Evolutionary conservation across 1,140 invertebrate genomes (phyloP).

Genomic region (Anoplophora glabripennis): DNA sequence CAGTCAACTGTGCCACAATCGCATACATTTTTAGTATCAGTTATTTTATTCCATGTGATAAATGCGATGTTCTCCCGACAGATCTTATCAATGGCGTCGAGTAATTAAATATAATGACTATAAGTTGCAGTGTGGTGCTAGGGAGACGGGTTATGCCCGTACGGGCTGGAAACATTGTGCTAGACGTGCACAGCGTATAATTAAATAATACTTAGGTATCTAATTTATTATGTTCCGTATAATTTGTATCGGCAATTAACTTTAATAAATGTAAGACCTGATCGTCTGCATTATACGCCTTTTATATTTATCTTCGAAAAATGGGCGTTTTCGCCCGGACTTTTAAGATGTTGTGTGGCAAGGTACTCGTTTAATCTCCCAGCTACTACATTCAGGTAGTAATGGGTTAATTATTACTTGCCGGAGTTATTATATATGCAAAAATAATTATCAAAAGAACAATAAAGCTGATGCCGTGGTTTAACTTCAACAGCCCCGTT

Average conservation of each 20-base stretch:
- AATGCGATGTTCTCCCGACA: neutral
- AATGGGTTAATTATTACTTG: constrained; percentile 8
- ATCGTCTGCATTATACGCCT: constrained; percentile 38
- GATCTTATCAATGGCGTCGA: too few relatives aligned
- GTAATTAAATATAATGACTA: too few relatives aligned
- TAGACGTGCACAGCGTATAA: constrained; percentile 29
- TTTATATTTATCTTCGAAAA: constrained; percentile 36
- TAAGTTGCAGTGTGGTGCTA: too few relatives aligned
- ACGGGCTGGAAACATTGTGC: too few relatives aligned
- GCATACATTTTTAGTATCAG: too few relatives aligned
- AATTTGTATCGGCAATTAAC: constrained; percentile 44
- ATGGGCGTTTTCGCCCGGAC: constrained; percentile 28
- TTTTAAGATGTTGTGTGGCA: neutral
- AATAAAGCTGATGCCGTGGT: too few relatives aligned
- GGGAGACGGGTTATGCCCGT: too few relatives aligned
- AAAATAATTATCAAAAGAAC: too few relatives aligned
- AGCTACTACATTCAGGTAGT: constrained; percentile 5
- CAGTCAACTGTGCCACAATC: too few relatives aligned
- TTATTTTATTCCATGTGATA: too few relatives aligned
- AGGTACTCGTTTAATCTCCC: constrained; percentile 5
- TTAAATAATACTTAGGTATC: constrained; percentile 46
- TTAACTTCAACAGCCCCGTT: too few relatives aligned
- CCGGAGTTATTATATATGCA: neutral
- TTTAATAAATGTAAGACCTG: constrained; percentile 39
- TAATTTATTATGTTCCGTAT: constrained; percentile 46